Evolutionary conservation across 2,797 vertebrate species (phyloP).

Genomic region (Gymnocypris eckloni): DNA sequence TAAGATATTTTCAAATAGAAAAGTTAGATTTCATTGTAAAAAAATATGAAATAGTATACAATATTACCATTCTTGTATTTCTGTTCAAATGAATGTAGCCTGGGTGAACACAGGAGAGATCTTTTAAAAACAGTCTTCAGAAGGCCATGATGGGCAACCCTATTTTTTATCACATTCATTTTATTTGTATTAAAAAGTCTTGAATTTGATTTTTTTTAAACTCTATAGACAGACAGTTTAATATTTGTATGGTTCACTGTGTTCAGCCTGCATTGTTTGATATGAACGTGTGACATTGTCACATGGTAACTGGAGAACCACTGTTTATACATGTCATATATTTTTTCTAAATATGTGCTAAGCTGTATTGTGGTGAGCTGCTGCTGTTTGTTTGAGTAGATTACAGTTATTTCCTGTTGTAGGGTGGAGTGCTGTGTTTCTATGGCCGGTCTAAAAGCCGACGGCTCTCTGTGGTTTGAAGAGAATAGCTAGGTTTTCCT

Average conservation of each 20-base stretch:
- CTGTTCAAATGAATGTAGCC: no score
- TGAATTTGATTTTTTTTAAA: background rate
- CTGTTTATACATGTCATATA: conserved; percentile 17
- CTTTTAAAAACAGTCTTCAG: no score
- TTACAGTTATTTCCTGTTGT: conserved; percentile 80
- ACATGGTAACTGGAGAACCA: background rate
- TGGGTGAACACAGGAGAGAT: no score
- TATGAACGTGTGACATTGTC: background rate
- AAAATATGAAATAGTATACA: no score
- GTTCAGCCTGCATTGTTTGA: background rate
- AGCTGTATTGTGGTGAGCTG: background rate
- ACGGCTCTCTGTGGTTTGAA: conserved; percentile 71
- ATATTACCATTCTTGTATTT: no score
- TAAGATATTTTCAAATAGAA: no score
- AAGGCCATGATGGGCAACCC: no score
- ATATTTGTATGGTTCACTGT: background rate
- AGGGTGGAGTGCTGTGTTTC: conserved; percentile 81
- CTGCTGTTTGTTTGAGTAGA: conserved; percentile 65
- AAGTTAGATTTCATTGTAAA: no score
- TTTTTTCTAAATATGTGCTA: conserved; percentile 16
- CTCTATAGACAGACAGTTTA: background rate
- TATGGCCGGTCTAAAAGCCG: conserved; percentile 78
- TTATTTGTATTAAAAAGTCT: background rate
- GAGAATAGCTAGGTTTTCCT: conserved; percentile 31
- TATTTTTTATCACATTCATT: no score